Evolutionary conservation across 1,140 invertebrate genomes (phyloP), one percentile per base, ranked within the genome.

Genomic region (Drosophila tristis): DNA sequence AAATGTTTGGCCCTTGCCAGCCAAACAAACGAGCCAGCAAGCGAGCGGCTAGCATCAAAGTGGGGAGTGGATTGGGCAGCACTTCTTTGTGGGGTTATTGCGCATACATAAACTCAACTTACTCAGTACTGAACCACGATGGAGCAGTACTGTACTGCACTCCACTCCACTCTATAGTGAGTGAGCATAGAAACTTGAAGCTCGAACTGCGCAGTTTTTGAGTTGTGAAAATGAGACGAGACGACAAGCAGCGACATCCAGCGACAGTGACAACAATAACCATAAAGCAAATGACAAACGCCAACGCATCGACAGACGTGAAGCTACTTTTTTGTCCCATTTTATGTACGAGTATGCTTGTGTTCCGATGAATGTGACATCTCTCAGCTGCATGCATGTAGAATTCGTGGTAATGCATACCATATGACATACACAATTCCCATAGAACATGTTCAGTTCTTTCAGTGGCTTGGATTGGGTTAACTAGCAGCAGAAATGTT

Each of bases 181-280:
- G 43, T 29, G 48, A 77, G 74, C 68, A 82, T 67, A 78, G 68
- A 29, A 29, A 7, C 80, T 55, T 57, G 25, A 20, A 61, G 47
- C 78, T 62, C 0, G 26, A 74, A 87, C 63, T 85, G 78, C 81
- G 81, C 82, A 87, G 76, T 76, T 67, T 20, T 11, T 13, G 35
- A 39, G 35, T 13, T 39, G 11, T 39, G 35, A 39, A 39, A 39
- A 39, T 39, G 11, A 4, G 35, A 39, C 35, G 31, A 7, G 7
- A 29, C 26, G 26, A 16, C 29, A 2, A 31, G 7, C 7, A 31
- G 15, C 20, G 13, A 56, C 53, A 45, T 55, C 31, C 29, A 60
- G 16, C 16, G 16, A 53, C 64, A 63, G 16, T 60, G 23, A 31
- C 5, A 16, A 43, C 39, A 39, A 15, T 35, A 16, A 31, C 47